Base-by-base conservation (phyloP, 2,888 invertebrate genomes). In the Fragum fragum region DNA sequence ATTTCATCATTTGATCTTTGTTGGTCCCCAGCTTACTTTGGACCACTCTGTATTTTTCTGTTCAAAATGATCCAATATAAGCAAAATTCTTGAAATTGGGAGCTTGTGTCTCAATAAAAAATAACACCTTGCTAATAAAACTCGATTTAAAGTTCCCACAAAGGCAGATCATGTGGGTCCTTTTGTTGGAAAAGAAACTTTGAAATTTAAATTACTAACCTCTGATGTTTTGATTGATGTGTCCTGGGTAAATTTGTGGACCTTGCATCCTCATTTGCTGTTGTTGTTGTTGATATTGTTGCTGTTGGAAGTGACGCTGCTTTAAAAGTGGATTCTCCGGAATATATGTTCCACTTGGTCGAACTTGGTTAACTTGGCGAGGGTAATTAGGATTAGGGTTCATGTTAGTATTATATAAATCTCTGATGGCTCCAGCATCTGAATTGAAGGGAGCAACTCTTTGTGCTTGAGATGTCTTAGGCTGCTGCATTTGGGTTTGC, bases 351-450 rank as follows among this genome's bases (percentile, higher is more conserved):
- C 53, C 66, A n/a, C 36, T 66, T 0, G 69, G 69, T n/a, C 69
- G 32, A 6, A 69, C 76, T 39, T 71, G 71, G 16, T 71, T 29
- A 0, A 71, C 55, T 32, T 53, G 71, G n/a, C 55, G 71, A n/a
- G 52, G 55, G 1, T 36, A 26, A 23, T 14, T n/a, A 3, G 21
- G 11, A 7, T 57, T 23, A 1, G 71, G 32, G 47, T 5, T 14
- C 11, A 61, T 11, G 23, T 26, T 57, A 21, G 1, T 29, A 28
- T 59, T 72, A 53, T 81, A 81, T 55, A 77, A 52, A 52, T 81
- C 82, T n/a, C 76, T 66, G 11, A 82, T 81, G 3, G 84, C 84
- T 32, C 69, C 70, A 52, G 78, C 81, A 59, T 74, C 80, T 7
- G 74, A 66, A 61, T 68, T 61, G 47, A 63, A 73, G 26, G 52